Evolutionary conservation across 2,888 invertebrate species (phyloP), one percentile per base, ranked within the genome.

Genomic region (Sisyra nigra): DNA sequence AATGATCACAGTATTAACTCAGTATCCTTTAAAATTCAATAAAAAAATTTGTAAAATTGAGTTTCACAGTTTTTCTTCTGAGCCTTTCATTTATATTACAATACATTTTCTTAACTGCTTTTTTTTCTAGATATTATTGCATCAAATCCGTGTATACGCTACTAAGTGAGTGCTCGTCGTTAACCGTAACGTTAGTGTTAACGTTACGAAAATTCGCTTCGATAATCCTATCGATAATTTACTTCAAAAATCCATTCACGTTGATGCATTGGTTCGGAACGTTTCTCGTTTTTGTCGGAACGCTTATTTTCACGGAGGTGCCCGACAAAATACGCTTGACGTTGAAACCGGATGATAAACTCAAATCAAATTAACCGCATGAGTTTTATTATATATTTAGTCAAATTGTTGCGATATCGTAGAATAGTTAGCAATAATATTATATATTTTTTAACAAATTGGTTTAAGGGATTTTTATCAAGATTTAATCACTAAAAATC

Each of bases 201-300:
- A 98, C 98, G 0, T 63, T 97, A 43, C 71, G 98, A 40, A 98
- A 98, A 65, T 98, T 98, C 58, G 72, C 89, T 29, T 94, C 94
- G 0, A 67, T 98, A 31, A 62, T 98, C n/a, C 84, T 98, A 57
- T 97, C 96, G 1, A 93, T 98, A 51, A 53, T 88, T 40, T 92
- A 94, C 62, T 98, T 98, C 59, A 72, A 79, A 53, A 98, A 97
- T 68, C 83, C 89, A 0, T 98, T 98, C 57, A 96, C 94, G 0
- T 7, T 76, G 0, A 75, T 76, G 37, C 97, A 98, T 59, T 93
- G 94, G 89, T 54, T 86, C 32, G 96, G 96, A 4, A 89, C 96
- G 0, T 54, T 75, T 2, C 63, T 92, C 35, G 96, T 98, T 1
- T 98, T 98, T 59, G 61, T 78, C 2, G 97, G 98, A 3, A 97